Evolutionary conservation across 2,113 vertebrate species (phyloP).

Genomic region (Podocnemis expansa): DNA sequence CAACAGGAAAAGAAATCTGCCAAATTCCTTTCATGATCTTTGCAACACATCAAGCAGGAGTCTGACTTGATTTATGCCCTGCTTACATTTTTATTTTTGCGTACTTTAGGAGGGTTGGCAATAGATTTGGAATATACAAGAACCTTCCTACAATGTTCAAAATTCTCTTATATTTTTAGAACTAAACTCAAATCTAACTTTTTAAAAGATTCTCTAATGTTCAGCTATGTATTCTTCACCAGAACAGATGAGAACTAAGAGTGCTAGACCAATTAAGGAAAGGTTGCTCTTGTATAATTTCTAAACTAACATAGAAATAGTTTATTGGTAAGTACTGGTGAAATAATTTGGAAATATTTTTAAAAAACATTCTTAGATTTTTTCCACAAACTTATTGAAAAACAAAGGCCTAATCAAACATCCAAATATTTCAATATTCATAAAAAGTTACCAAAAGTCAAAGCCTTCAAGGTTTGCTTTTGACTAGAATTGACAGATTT

Average conservation of each 20-base stretch:
- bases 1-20: slow-evolving; percentile 18
- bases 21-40: slow-evolving; percentile 25
- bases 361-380: not conserved
- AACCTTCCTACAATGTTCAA: not conserved
- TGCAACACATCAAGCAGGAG: not conserved
- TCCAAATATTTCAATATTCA: not conserved
- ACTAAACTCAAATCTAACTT: not conserved
- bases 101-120: not conserved
- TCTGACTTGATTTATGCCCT: slow-evolving; percentile 4
- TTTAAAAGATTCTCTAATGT: not conserved
- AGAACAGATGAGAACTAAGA: not conserved
- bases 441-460: not conserved
- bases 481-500: not conserved
- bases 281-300: not conserved
- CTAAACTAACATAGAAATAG: not conserved
- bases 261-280: not conserved
- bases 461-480: not conserved
- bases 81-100: slow-evolving; percentile 21
- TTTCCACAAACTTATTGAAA: not conserved
- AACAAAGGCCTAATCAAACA: not conserved
- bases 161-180: not conserved
- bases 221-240: not conserved
- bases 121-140: not conserved
- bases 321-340: not conserved
- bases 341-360: not conserved